phyloP scores from a whole-genome alignment of 2,888 invertebrate genomes.

The Oeneis ivallda region DNA sequence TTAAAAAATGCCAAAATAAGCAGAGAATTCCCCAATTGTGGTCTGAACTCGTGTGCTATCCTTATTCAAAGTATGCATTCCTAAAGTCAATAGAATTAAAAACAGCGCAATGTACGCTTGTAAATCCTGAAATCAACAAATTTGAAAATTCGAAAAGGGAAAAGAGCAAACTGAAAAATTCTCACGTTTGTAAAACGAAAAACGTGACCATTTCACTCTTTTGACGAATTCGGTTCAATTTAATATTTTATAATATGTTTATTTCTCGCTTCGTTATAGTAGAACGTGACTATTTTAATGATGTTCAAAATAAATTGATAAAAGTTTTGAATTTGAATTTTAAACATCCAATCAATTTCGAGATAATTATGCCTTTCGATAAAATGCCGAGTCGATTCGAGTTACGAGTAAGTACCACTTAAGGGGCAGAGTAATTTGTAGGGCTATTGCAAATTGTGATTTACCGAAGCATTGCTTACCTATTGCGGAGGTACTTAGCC shows the following conservation, averaged over 20 bases:
- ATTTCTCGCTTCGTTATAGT: conserved; percentile 23
- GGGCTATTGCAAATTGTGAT: too few species aligned
- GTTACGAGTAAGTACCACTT: too few species aligned
- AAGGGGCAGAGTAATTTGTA: too few species aligned
- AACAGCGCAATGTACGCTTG: neutral
- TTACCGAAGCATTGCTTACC: too few species aligned
- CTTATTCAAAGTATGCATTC: neutral
- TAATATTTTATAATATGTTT: neutral
- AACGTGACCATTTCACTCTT: conserved; percentile 6
- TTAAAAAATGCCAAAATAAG: too few species aligned
- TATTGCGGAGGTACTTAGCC: too few species aligned
- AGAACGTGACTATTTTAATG: conserved; percentile 19
- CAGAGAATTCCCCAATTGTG: too few species aligned
- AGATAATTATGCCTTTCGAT: too few species aligned
- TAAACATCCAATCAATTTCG: too few species aligned
- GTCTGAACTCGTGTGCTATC: too few species aligned
- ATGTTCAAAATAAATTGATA: conserved; percentile 13
- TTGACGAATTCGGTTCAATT: conserved; percentile 11
- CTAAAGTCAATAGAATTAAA: neutral
- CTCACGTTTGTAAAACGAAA: conserved; percentile 8
- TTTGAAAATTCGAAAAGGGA: neutral
- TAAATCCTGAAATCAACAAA: neutral
- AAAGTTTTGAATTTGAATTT: conserved; percentile 4
- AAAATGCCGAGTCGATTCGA: too few species aligned
- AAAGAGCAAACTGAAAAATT: conserved; percentile 1